These are phyloP conservation scores for Motacilla alba DNA, from an alignment of 2,113 vertebrate species.

Conservation along the genomic window DNA sequence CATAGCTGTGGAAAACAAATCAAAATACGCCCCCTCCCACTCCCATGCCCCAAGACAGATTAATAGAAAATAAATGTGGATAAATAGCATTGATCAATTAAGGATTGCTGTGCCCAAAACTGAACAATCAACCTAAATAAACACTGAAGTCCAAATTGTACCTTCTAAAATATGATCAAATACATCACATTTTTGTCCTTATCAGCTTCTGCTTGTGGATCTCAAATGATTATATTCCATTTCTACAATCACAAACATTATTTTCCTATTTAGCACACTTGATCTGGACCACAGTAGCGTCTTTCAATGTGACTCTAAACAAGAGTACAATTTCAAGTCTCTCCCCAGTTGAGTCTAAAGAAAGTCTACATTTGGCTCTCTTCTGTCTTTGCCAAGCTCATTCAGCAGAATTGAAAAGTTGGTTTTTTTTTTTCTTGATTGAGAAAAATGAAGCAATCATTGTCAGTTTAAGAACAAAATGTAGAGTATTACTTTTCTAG, in stretches of 20 bases:
- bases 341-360: neutral
- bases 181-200: neutral
- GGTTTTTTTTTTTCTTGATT: neutral
- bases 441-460: neutral
- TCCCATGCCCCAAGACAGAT: fast-evolving
- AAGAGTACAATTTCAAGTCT: neutral
- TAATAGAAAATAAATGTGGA: neutral
- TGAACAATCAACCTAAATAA: neutral
- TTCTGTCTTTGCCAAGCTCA: neutral
- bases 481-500: neutral
- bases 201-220: neutral
- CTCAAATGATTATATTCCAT: neutral
- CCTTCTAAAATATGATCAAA: neutral
- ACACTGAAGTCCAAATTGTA: neutral
- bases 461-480: neutral
- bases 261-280: neutral
- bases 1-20: neutral
- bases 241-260: neutral
- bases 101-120: neutral
- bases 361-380: neutral
- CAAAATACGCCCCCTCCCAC: neutral
- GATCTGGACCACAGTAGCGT: neutral
- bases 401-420: neutral
- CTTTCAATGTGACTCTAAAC: neutral
- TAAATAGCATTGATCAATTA: neutral